Conservation (phyloP, 2,888 invertebrate genomes). For the Anthrax anthrax region DNA sequence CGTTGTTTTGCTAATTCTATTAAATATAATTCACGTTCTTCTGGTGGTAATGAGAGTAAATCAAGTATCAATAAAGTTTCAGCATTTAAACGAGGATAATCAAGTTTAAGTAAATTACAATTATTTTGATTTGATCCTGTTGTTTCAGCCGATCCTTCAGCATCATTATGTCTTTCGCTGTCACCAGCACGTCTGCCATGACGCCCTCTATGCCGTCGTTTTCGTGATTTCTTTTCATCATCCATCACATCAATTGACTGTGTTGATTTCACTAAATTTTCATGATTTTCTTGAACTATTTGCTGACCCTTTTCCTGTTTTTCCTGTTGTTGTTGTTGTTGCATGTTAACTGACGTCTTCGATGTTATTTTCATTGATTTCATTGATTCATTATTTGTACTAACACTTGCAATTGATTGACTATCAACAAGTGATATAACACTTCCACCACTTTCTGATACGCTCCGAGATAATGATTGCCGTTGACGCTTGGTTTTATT, state of each 20-base stretch:
- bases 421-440: background rate
- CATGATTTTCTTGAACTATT: no score
- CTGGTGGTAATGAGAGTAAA: constrained; percentile 1
- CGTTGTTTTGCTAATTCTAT: constrained; percentile 1
- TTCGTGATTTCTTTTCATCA: background rate
- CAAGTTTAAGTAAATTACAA: no score
- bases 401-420: background rate
- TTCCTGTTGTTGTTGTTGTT: background rate
- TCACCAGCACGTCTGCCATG: background rate
- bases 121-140: no score
- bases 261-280: background rate
- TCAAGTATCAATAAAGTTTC: constrained; percentile 6
- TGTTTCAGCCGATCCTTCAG: no score
- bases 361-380: no score
- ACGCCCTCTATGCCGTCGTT: background rate
- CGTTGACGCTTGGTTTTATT: background rate
- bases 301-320: background rate
- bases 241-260: background rate
- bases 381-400: no score
- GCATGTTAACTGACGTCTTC: no score
- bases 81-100: constrained; percentile 1
- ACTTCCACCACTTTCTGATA: background rate
- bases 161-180: no score
- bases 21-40: constrained; percentile 4
- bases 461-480: background rate